A percentile compares a stretch with the other conserved stretches of the same genome.
These are phyloP conservation scores for Parnassius orleans DNA, from an alignment of 2,888 invertebrate genomes.

Conservation along the genomic window DNA sequence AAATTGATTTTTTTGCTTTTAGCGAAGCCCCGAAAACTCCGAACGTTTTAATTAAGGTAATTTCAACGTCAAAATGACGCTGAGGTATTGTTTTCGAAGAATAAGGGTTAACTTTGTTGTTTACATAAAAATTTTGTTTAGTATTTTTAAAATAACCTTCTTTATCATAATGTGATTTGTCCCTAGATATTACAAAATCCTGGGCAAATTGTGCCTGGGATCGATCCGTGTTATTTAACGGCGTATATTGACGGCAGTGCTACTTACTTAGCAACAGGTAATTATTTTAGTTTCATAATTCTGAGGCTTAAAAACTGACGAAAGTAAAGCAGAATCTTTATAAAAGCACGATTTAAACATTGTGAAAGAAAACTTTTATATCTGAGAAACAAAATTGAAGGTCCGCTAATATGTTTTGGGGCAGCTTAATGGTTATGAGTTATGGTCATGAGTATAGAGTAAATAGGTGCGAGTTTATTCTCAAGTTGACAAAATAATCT, in stretches of 20 bases:
- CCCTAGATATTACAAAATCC: conserved; percentile 41
- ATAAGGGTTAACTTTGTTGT: conserved; percentile 26
- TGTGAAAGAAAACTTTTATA: too few species aligned
- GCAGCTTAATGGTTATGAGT: too few species aligned
- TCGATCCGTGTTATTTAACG: conserved; percentile 61
- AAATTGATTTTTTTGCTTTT: conserved; percentile 10
- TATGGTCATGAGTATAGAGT: too few species aligned
- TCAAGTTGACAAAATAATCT: too few species aligned
- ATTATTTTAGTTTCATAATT: not conserved
- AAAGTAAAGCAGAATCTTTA: too few species aligned
- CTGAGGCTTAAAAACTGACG: too few species aligned
- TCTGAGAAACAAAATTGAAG: too few species aligned
- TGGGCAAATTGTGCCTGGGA: conserved; percentile 52
- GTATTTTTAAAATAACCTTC: conserved; percentile 16
- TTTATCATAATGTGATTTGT: conserved; percentile 6
- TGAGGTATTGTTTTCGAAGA: conserved; percentile 26
- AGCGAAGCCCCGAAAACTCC: conserved; percentile 22
- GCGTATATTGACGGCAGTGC: conserved; percentile 49
- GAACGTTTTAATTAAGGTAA: conserved; percentile 27
- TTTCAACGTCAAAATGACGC: conserved; percentile 26
- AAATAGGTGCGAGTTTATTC: too few species aligned
- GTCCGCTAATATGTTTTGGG: too few species aligned
- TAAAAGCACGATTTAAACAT: too few species aligned
- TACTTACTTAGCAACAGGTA: conserved; percentile 50
- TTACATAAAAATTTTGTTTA: conserved; percentile 24